Base-by-base conservation (phyloP, 2,888 invertebrate genomes). In the Holacanthella duospinosa region DNA sequence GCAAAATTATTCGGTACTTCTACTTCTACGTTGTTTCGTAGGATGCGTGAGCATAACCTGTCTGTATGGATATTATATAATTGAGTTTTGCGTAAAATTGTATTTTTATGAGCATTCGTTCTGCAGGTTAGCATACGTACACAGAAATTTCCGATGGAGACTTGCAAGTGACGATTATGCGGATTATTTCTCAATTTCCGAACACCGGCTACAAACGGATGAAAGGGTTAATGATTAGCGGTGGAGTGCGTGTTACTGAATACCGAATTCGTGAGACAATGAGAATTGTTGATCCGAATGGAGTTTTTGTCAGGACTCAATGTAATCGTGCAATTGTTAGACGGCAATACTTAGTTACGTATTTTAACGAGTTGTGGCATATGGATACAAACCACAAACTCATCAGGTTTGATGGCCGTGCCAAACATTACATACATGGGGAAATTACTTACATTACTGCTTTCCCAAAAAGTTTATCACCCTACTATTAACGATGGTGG, bases 171-270 rank as follows among this genome's bases (percentile, higher is more conserved):
- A 9, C 3, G 6, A 4, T 58, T n/a, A 3, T 24, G 3, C 9
- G 12, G n/a, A 58, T 58, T n/a, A 9, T 58, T 2, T 3, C 3
- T 3, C 9, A 29, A n/a, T 28, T 27, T 16, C 58, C 58, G 36
- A 29, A 29, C 43, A 58, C 58, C 21, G 58, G 58, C 3, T 58
- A 29, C 58, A 58, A 58, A 21, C 25, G 58, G 19, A 58, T 58
- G 58, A 58, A 29, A 28, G 58, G 58, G 25, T 36, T 36, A 9
- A 9, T 58, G 12, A 4, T 28, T 24, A 6, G 6, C 9, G 4
- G 24, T 29, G 58, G 58, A 3, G 36, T 58, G 28, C 25, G 28
- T 12, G 36, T 58, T 28, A 58, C 58, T 4, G 58, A 58, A 2
- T 29, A 27, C 16, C 25, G 36, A 24, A 36, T 58, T 4, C 12